Evolutionary conservation across 2,888 invertebrate species (phyloP), one percentile per base, ranked within the genome.

Genomic region (Andrena camellia): DNA sequence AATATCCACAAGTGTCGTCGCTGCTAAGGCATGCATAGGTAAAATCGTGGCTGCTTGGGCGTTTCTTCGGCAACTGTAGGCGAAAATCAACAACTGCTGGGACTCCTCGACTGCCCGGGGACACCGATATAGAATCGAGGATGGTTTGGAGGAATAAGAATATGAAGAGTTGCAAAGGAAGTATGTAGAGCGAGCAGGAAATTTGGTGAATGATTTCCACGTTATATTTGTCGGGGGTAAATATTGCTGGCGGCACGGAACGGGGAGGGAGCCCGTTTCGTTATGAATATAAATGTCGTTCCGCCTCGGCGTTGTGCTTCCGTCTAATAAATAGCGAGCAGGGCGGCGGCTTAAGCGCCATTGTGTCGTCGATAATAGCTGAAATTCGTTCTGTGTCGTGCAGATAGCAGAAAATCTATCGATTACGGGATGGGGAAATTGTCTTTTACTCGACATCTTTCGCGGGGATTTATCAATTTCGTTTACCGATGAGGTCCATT

Each of bases 201-300:
- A 80, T 89, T 86, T 81, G 81, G 85, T 86, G 88, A 90, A 89
- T 86, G 90, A 88, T 88, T 89, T 86, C 72, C 71, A 68, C 82
- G 84, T 85, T 76, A 84, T 90, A 88, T 90, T 90, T 90, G 86
- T 72, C 79, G 82, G 60, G 80, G 81, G 88, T 86, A 90, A 90
- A 90, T 90, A 90, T 90, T 86, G 88, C 85, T 80, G 86, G 78
- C 85, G 85, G 83, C 80, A 66, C 70, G 72, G 71, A 83, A 78
- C 78, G 76, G 72, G 76, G 79, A 68, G 70, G 78, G 60, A 69
- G 68, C 70, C 74, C 72, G 81, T 88, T 88, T 85, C 84, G 84
- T 90, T 89, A 89, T 90, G 86, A 90, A 90, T 89, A 89, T 90
- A 88, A 90, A 90, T 89, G 86, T 87, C 86, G 75, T 64, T 67